These are phyloP conservation scores for Neosilurus mollespiculum DNA, from an alignment of 2,797 vertebrate genomes.

Conservation along the genomic window DNA sequence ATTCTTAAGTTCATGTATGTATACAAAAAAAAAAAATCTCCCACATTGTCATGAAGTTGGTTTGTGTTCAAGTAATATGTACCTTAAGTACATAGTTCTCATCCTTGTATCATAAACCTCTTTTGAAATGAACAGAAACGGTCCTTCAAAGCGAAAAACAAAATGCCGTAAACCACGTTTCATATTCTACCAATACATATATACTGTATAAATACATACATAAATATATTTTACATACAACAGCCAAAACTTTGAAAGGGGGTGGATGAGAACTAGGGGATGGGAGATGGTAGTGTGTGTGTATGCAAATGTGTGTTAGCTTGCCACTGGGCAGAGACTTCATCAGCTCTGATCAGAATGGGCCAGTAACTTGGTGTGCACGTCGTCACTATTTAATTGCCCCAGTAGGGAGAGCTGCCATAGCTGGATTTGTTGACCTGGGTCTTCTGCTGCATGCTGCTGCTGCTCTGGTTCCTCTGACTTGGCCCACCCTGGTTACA, in stretches of 20 bases:
- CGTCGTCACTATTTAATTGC: conserved; percentile 78
- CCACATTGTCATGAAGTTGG: conserved; percentile 75
- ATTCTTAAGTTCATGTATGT: conserved; percentile 73
- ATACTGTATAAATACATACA: conserved; percentile 97
- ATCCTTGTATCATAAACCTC: conserved; percentile 59
- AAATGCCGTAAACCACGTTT: conserved; percentile 85
- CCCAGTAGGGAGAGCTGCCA: conserved; percentile 93
- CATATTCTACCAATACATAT: conserved; percentile 92
- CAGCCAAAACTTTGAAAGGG: conserved; percentile 87
- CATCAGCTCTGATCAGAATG: conserved; percentile 71
- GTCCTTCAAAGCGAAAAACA: conserved; percentile 71
- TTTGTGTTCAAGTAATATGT: conserved; percentile 78
- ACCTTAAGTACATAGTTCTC: conserved; percentile 74
- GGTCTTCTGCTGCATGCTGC: conserved; percentile 94
- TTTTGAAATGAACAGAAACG: conserved; percentile 73
- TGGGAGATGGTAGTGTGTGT: conserved; percentile 72
- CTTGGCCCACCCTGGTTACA: conserved; percentile 79
- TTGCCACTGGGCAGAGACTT: conserved; percentile 56
- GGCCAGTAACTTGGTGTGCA: conserved; percentile 47
- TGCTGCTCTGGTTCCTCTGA: conserved; percentile 88
- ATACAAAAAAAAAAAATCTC: conserved; percentile 70
- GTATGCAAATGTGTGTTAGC: conserved; percentile 59
- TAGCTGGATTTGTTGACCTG: conserved; percentile 95
- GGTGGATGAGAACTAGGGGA: conserved; percentile 79
- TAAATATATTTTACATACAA: conserved; percentile 99